Conservation (phyloP, 2,888 invertebrate genomes). For the Chironomus tentans region DNA sequence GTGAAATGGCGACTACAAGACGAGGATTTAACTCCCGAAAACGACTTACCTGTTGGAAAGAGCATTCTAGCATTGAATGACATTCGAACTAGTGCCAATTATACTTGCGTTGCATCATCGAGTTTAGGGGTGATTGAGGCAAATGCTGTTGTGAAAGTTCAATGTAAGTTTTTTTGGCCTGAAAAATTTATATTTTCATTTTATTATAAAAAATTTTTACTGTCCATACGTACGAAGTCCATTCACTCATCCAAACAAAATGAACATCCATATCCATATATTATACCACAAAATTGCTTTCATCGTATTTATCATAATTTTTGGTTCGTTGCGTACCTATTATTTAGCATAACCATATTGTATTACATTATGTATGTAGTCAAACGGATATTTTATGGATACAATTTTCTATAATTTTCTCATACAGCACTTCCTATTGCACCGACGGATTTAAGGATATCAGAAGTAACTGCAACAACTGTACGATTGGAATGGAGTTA, state of each 20-base stretch:
- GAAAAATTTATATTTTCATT: too few species aligned
- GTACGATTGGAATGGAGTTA: constrained; percentile 91
- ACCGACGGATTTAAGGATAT: constrained; percentile 80
- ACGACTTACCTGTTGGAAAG: constrained; percentile 72
- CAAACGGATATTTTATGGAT: constrained; percentile 35
- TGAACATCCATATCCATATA: neutral
- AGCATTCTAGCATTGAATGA: constrained; percentile 80
- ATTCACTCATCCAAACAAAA: too few species aligned
- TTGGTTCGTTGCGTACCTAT: neutral
- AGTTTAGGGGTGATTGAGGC: constrained; percentile 87
- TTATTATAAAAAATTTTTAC: too few species aligned
- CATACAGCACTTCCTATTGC: constrained; percentile 77
- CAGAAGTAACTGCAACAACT: constrained; percentile 80
- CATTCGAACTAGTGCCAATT: constrained; percentile 88
- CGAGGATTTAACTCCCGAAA: constrained; percentile 79
- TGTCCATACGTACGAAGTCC: too few species aligned
- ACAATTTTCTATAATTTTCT: constrained; percentile 19
- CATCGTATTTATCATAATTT: neutral
- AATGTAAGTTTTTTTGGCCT: constrained; percentile 62
- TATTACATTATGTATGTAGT: neutral
- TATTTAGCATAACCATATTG: constrained; percentile 43
- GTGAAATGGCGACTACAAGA: constrained; percentile 87
- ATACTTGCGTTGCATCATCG: constrained; percentile 93
- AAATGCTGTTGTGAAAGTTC: constrained; percentile 83
- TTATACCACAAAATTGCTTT: neutral